These are phyloP conservation scores for Clepsis dumicolana DNA, from an alignment of 2,888 invertebrate species.

Conservation along the genomic window DNA sequence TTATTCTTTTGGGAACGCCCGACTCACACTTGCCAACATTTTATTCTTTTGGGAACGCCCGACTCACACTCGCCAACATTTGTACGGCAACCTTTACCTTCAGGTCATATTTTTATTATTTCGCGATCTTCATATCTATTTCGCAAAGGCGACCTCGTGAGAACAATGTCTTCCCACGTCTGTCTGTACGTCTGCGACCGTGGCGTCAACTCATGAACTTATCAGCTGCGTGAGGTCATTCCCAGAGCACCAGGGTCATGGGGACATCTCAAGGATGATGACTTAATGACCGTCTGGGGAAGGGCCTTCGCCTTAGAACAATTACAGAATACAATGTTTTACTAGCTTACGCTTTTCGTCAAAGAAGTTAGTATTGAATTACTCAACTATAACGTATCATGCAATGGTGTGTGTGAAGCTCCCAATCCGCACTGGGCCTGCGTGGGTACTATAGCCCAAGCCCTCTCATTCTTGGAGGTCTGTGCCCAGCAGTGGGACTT, in stretches of 20 bases:
- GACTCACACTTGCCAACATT: not conserved
- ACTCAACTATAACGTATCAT: no score
- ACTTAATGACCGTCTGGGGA: not conserved
- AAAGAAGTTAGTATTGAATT: no score
- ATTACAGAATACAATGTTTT: no score
- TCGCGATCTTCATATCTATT: not conserved
- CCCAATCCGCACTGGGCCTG: no score
- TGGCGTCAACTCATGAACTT: not conserved
- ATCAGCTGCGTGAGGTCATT: not conserved
- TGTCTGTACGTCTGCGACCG: not conserved
- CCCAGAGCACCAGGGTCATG: not conserved
- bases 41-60: no score
- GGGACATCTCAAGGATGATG: not conserved
- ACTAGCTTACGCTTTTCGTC: no score
- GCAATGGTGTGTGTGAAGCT: no score
- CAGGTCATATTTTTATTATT: not conserved
- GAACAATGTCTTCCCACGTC: constrained; percentile 1
- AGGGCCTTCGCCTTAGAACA: not conserved
- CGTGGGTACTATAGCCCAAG: no score
- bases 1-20: no score
- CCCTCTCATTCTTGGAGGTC: no score
- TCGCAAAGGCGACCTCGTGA: not conserved
- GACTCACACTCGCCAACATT: not conserved
- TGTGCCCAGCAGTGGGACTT: no score
- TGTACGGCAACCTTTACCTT: not conserved